Base-by-base conservation (phyloP, 2,888 invertebrate species). In the Auanema freiburgensis region DNA sequence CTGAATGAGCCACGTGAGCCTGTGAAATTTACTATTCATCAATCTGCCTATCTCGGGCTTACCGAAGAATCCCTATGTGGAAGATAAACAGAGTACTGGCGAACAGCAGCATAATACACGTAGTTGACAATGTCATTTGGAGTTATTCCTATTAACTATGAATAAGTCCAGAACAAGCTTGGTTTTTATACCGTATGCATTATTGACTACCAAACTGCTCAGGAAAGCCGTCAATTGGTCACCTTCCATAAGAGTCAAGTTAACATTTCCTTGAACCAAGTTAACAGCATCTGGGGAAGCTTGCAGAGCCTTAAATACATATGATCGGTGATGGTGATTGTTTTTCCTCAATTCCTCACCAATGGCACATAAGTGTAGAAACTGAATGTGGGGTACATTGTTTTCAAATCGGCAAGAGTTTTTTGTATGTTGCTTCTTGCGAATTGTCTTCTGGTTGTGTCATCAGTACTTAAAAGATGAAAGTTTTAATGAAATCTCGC, bases 361-460 rank as follows among this genome's bases (percentile, higher is more conserved):
- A 62, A 4, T 18, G 70, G 65, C 2, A 76, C 25, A 43, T 62
- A 74, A 57, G 65, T 68, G 25, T 68, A 65, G 72, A 72, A 77
- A 56, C 57, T 59, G 50, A 66, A 64, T 41, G 25, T 25, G 1
- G 50, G 44, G 21, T 63, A 66, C 14, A 21, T 41, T 24, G 55
- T 24, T 1, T 51, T 42, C 43, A 69, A 56, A 25, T 71, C 65
- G 1, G 5, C 10, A 40, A 71, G 55, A n/a, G 72, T 69, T 53
- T 65, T 69, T 33, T 72, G 76, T 50, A 75, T 78, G 71, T 78
- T 76, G 46, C 63, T 69, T 46, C 79, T 57, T 4, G 69, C 65
- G 55, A 67, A 78, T 54, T 79, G 65, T 41, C 80, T 61, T n/a
- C 79, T 64, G 33, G 71, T 68, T 4, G 72, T 74, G 42, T 77